Evolutionary conservation across 2,113 vertebrate species (phyloP).

Genomic region (Panthera leo): DNA sequence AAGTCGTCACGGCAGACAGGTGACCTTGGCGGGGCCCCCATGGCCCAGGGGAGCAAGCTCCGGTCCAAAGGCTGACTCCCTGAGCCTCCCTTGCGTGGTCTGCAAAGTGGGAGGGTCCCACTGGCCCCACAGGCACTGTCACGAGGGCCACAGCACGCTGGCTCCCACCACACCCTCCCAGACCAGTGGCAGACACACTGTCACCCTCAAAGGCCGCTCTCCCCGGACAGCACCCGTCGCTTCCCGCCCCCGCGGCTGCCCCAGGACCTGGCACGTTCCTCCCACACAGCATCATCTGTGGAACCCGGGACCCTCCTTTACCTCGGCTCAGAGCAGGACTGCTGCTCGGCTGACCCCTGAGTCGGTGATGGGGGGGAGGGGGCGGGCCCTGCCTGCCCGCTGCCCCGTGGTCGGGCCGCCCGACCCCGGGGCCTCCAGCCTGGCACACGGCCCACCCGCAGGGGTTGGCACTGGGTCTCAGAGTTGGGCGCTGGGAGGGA

Average conservation of each 20-base stretch:
- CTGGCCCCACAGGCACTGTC: not conserved
- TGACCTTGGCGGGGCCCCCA: not conserved
- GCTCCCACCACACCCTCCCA: not conserved
- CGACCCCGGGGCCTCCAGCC: not conserved
- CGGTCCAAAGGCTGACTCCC: not conserved
- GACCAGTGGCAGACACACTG: no score
- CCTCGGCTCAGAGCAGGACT: not conserved
- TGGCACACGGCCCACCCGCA: not conserved
- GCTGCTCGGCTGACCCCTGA: not conserved
- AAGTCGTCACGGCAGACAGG: no score
- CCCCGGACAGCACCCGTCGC: no score
- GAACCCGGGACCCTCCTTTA: not conserved
- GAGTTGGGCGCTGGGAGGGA: not conserved
- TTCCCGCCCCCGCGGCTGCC: not conserved
- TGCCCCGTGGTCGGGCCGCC: not conserved
- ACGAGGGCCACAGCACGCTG: fast-evolving
- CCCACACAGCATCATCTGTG: fast-evolving
- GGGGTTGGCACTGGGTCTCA: fast-evolving
- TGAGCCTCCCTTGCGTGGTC: no score
- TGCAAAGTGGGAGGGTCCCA: not conserved
- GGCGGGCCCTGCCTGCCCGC: not conserved
- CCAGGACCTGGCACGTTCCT: not conserved
- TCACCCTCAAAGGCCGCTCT: not conserved
- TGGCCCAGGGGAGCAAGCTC: not conserved
- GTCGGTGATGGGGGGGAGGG: no score